Conservation (phyloP, 1,140 invertebrate species). For the Trachymyrmex septentrionalis region DNA sequence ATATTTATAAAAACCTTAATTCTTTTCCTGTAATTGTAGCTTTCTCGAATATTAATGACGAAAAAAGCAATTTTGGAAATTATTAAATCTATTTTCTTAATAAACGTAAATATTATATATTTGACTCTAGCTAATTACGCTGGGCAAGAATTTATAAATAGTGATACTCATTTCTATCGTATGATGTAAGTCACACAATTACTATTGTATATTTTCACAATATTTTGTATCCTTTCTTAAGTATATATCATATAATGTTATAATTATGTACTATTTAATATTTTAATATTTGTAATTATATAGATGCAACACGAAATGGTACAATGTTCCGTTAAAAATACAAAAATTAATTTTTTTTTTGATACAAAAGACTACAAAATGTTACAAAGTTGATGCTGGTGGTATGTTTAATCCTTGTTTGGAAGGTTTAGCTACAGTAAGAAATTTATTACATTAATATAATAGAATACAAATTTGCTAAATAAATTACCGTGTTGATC, state of each 20-base stretch:
- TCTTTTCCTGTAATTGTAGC: neutral
- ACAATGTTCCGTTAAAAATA: slow-evolving; percentile 20
- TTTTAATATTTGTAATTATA: neutral
- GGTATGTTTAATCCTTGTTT: slow-evolving; percentile 36
- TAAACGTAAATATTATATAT: neutral
- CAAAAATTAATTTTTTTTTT: slow-evolving; percentile 39
- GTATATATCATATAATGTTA: neutral
- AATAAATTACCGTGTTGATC: too few species aligned
- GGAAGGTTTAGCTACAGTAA: slow-evolving; percentile 36
- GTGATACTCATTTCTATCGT: neutral
- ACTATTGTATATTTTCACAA: neutral
- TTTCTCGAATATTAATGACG: neutral
- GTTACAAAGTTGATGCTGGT: slow-evolving; percentile 35
- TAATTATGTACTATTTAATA: neutral
- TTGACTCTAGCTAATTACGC: neutral
- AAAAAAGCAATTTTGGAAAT: neutral
- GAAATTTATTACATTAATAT: neutral
- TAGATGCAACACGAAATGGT: slow-evolving; percentile 44
- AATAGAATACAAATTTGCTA: neutral
- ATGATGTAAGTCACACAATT: slow-evolving; percentile 3
- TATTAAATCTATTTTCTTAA: neutral
- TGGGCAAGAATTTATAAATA: slow-evolving; percentile 39
- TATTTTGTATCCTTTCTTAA: neutral
- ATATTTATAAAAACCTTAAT: neutral
- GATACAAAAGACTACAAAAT: slow-evolving; percentile 33